Percentiles rank a stretch among this genome's conserved stretches.
phyloP scores from a whole-genome alignment of 1,140 invertebrate species.

The Micrasema minimum region DNA sequence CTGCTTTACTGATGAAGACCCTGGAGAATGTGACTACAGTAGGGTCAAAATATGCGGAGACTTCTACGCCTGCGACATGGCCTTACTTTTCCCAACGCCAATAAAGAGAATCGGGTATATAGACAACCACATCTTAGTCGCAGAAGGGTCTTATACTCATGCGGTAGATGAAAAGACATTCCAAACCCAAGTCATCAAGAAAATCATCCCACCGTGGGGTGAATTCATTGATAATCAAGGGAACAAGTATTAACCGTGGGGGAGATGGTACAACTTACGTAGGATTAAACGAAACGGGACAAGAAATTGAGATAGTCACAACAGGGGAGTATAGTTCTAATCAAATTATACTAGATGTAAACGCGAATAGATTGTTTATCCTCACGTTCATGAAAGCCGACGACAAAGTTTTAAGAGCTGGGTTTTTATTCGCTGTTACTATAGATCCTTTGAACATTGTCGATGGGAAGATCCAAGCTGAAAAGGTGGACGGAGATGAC shows the following conservation, averaged over 20 bases:
- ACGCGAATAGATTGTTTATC: slow-evolving; percentile 35
- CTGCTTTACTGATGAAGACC: slow-evolving; percentile 22
- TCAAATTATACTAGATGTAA: slow-evolving; percentile 17
- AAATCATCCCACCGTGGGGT: slow-evolving; percentile 1
- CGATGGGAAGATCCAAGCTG: slow-evolving; percentile 12
- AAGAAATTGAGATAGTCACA: slow-evolving; percentile 36
- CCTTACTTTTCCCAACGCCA: neutral
- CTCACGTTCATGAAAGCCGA: slow-evolving; percentile 10
- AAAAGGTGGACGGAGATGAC: slow-evolving; percentile 30
- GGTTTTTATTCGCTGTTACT: slow-evolving; percentile 11
- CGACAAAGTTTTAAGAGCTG: neutral
- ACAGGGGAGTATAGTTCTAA: slow-evolving; percentile 34
- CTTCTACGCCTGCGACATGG: slow-evolving; percentile 34
- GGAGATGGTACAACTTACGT: slow-evolving; percentile 34
- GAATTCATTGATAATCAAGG: slow-evolving; percentile 27
- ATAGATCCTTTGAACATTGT: slow-evolving; percentile 7
- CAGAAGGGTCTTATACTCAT: slow-evolving; percentile 14
- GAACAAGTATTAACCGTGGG: slow-evolving; percentile 20
- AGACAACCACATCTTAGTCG: slow-evolving; percentile 14
- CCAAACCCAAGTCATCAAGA: neutral
- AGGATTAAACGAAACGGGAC: neutral
- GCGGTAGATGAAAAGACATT: neutral
- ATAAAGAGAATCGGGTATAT: slow-evolving; percentile 30
- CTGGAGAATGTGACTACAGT: slow-evolving; percentile 14
- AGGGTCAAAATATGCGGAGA: slow-evolving; percentile 34